These are phyloP conservation scores for Tapirus indicus DNA, from an alignment of 2,797 vertebrate species.

Conservation along the genomic window DNA sequence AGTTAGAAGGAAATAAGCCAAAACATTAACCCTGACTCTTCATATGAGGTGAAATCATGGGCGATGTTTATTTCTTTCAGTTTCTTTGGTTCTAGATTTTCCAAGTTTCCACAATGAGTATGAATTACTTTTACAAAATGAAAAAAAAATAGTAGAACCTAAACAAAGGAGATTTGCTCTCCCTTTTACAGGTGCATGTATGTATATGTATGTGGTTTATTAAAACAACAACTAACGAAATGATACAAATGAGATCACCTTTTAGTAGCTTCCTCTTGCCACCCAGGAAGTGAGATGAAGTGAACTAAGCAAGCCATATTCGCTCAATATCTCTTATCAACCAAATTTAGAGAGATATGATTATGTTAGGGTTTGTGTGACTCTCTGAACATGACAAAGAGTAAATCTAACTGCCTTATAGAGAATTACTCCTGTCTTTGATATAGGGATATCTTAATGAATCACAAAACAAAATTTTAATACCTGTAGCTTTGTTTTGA, in stretches of 20 bases:
- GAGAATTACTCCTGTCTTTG: neutral
- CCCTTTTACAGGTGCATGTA: neutral
- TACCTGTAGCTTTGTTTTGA: neutral
- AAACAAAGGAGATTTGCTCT: neutral
- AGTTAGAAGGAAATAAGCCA: neutral
- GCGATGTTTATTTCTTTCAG: neutral
- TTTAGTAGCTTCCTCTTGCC: neutral
- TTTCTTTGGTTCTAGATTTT: neutral
- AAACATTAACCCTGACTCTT: neutral
- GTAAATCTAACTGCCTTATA: neutral
- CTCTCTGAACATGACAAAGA: neutral
- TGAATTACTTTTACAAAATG: neutral
- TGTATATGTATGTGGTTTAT: neutral
- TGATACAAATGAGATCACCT: neutral
- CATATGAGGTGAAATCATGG: neutral
- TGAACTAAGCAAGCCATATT: neutral
- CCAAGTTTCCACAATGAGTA: neutral
- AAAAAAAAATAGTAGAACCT: neutral
- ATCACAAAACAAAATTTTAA: neutral
- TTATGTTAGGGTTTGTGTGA: neutral
- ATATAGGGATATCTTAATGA: neutral
- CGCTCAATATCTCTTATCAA: neutral
- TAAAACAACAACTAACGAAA: neutral
- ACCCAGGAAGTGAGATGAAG: neutral
- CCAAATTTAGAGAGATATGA: conserved; percentile 19